phyloP scores from a whole-genome alignment of 1,140 invertebrate species.

The Magallana ariakensis region DNA sequence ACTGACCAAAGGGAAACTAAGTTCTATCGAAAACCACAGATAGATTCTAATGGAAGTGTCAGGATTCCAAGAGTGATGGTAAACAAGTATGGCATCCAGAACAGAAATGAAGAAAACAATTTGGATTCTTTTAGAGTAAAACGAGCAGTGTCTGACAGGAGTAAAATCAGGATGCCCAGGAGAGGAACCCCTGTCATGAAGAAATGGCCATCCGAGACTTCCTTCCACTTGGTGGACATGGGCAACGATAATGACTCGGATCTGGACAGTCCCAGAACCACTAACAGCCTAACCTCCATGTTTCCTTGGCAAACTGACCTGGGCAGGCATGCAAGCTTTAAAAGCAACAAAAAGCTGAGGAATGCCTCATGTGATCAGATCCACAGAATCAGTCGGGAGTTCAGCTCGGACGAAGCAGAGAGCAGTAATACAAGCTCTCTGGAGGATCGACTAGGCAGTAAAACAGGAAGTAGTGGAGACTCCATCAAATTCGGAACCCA shows the following conservation, averaged over 20 bases:
- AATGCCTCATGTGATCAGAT: background rate
- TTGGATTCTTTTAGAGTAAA: background rate
- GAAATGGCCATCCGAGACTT: background rate
- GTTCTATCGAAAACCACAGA: background rate
- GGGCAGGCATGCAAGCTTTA: conserved; percentile 2
- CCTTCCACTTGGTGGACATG: background rate
- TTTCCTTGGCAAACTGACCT: conserved; percentile 16
- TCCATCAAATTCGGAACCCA: conserved; percentile 1
- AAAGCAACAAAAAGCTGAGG: background rate
- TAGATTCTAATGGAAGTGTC: background rate
- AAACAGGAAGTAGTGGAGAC: conserved; percentile 17
- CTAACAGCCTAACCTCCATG: background rate
- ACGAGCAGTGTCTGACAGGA: background rate
- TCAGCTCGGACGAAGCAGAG: conserved; percentile 9
- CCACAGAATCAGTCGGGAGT: background rate
- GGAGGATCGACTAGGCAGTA: background rate
- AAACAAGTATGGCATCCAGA: conserved; percentile 15
- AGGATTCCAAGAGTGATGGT: conserved; percentile 13
- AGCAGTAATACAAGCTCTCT: conserved; percentile 3
- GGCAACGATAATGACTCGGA: background rate
- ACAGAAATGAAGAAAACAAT: background rate
- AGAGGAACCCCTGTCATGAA: conserved; percentile 29
- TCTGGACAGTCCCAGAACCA: background rate
- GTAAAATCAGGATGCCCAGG: conserved; percentile 8
- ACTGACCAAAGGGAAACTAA: background rate